A percentile compares a stretch with the other conserved stretches of the same genome.
Conservation (phyloP, 2,888 invertebrate genomes). For the Drosophila anomalata region DNA sequence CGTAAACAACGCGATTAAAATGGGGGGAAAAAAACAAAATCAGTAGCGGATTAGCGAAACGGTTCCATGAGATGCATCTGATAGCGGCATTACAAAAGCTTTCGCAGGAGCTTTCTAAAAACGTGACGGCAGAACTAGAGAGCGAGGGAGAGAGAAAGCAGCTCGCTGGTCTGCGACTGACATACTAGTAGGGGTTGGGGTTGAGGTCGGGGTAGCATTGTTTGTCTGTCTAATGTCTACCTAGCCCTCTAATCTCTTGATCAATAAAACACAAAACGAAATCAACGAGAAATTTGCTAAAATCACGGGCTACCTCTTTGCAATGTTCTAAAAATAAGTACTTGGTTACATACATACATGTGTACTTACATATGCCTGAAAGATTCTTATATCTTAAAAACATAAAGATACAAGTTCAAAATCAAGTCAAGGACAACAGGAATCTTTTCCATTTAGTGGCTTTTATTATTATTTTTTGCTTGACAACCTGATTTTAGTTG, state of each 20-base stretch:
- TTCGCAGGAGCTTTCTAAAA: conserved; percentile 45
- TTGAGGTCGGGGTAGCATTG: conserved; percentile 39
- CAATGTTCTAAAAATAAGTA: conserved; percentile 28
- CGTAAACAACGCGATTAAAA: conserved; percentile 31
- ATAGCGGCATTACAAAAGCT: conserved; percentile 51
- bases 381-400: background rate
- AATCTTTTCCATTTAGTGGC: background rate
- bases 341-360: background rate
- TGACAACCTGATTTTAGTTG: background rate
- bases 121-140: background rate
- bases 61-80: conserved; percentile 43
- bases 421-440: background rate
- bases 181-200: conserved; percentile 37
- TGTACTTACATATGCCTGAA: no score
- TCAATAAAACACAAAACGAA: conserved; percentile 32
- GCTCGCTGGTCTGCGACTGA: conserved; percentile 33
- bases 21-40: conserved; percentile 3
- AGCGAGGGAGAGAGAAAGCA: conserved; percentile 12
- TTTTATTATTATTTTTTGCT: background rate
- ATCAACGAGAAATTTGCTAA: conserved; percentile 20
- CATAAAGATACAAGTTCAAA: conserved; percentile 10
- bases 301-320: background rate
- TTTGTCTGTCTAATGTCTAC: conserved; percentile 48
- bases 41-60: conserved; percentile 23
- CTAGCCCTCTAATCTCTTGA: conserved; percentile 31